Conservation (phyloP, 1,140 invertebrate species). For the Propsilocerus akamusi region DNA sequence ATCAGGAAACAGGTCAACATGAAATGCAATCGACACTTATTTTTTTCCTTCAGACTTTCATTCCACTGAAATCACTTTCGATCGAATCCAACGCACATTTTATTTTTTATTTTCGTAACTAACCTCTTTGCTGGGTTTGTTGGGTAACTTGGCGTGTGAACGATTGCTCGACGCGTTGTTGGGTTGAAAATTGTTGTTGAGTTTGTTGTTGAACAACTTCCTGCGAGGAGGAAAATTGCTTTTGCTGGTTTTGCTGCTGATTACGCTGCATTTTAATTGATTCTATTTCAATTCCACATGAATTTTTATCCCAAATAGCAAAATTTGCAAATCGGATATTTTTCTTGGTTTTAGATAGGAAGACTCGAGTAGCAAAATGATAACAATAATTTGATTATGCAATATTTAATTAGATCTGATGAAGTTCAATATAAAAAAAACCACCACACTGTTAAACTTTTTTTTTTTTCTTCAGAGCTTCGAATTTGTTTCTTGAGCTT, state of each 20-base stretch:
- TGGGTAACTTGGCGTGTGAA: background rate
- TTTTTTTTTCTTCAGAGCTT: too few species aligned
- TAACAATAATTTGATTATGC: too few species aligned
- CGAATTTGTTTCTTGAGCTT: too few species aligned
- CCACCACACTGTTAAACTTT: too few species aligned
- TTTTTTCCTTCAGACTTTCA: background rate
- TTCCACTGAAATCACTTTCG: background rate
- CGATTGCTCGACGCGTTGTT: background rate
- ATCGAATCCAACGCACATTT: background rate
- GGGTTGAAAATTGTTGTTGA: background rate
- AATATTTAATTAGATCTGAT: too few species aligned
- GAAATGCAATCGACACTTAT: background rate
- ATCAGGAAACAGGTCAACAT: too few species aligned
- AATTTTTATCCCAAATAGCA: too few species aligned
- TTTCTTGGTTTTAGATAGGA: too few species aligned
- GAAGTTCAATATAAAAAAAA: too few species aligned
- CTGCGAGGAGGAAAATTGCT: background rate
- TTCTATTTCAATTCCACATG: background rate
- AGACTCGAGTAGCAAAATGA: too few species aligned
- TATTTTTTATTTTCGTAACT: background rate
- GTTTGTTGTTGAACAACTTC: background rate
- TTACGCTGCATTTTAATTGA: background rate
- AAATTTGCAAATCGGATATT: too few species aligned
- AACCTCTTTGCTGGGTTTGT: background rate
- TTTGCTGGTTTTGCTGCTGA: background rate